Conservation (phyloP, 2,797 vertebrate species). For the Eleutherodactylus coqui region DNA sequence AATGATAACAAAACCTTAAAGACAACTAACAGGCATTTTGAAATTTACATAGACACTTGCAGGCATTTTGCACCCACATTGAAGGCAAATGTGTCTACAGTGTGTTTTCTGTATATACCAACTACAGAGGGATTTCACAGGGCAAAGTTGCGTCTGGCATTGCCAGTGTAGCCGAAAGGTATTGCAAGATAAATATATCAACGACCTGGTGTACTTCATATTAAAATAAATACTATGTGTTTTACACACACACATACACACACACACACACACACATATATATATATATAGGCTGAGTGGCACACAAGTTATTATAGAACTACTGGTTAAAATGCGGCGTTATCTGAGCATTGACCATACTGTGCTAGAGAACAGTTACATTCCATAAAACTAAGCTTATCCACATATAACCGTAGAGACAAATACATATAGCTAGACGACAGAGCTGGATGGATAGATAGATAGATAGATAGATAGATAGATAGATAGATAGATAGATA, state of each 20-base stretch:
- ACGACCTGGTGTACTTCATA: not conserved
- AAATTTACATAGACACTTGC: slow-evolving; percentile 76
- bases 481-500: slow-evolving; percentile 5
- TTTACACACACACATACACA: too few relatives aligned
- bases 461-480: slow-evolving; percentile 8
- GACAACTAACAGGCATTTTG: slow-evolving; percentile 82
- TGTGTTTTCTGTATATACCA: slow-evolving; percentile 46
- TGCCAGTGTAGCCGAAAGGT: not conserved
- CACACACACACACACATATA: too few relatives aligned
- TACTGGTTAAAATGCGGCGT: not conserved
- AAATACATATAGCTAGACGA: not conserved
- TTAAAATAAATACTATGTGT: not conserved
- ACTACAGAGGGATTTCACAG: slow-evolving; percentile 22
- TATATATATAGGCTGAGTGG: not conserved
- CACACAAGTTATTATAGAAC: not conserved
- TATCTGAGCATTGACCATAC: not conserved
- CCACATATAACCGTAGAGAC: not conserved
- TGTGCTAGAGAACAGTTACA: not conserved
- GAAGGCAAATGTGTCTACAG: slow-evolving; percentile 67
- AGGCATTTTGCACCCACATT: slow-evolving; percentile 66
- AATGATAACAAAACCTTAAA: slow-evolving; percentile 80
- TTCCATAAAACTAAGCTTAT: not conserved
- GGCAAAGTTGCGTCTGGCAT: not conserved
- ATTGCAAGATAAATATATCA: not conserved
- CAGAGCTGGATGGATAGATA: not conserved